These are phyloP conservation scores for Hystrix brachyura DNA, from an alignment of 2,113 vertebrate genomes.

Conservation along the genomic window DNA sequence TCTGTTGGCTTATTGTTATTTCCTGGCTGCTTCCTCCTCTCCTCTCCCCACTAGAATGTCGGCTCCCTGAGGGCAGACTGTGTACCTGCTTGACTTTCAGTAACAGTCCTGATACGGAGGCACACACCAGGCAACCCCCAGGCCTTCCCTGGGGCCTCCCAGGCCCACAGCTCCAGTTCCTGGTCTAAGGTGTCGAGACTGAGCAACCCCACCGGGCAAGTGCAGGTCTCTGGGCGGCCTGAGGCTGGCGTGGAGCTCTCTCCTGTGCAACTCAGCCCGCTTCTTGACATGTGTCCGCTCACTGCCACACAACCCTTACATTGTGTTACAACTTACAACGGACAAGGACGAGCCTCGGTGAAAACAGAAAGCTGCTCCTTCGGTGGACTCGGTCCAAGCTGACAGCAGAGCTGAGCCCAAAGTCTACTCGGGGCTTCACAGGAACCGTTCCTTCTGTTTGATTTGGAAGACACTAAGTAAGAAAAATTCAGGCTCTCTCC, in stretches of 20 bases:
- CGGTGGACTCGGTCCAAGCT: conserved; percentile 51
- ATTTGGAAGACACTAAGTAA: conserved; percentile 65
- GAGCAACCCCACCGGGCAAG: conserved; percentile 24
- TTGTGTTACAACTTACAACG: conserved; percentile 61
- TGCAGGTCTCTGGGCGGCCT: conserved; percentile 16
- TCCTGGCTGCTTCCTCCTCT: neutral
- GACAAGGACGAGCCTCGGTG: conserved; percentile 74
- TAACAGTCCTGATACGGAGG: neutral
- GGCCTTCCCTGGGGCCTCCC: neutral
- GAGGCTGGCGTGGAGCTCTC: neutral
- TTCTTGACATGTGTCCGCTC: conserved; percentile 65
- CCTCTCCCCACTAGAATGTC: neutral
- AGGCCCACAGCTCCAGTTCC: neutral
- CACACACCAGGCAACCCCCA: neutral
- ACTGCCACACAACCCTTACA: conserved; percentile 71
- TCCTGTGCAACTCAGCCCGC: conserved; percentile 48
- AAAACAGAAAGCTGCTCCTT: conserved; percentile 72
- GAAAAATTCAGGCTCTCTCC: conserved; percentile 39
- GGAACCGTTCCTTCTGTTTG: conserved; percentile 58
- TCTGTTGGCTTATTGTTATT: neutral
- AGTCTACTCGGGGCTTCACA: conserved; percentile 9
- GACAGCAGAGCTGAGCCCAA: conserved; percentile 52
- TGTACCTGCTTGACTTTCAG: neutral
- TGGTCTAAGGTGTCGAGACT: neutral
- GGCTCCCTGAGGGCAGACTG: neutral